Base-by-base conservation (phyloP, 1,140 invertebrate species). In the Parasteatoda tepidariorum region DNA sequence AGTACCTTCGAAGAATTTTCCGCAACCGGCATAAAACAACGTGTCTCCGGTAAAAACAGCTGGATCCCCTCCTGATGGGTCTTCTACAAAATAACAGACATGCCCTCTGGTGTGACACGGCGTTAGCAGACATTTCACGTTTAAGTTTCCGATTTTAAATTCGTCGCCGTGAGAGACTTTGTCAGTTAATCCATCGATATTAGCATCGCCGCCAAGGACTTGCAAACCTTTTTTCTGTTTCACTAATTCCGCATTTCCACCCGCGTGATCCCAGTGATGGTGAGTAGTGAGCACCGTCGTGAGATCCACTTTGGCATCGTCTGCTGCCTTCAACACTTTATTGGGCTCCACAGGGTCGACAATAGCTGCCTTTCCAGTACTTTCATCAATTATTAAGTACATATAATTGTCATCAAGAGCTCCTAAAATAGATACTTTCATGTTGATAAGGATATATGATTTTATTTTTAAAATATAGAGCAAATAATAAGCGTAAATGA, bases 1-100 rank as follows among this genome's bases (percentile, higher is more conserved):
- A 24, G 93, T 97, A n/a, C 98, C 98, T 92, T 99, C 98, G 89
- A 99, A 99, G 90, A 99, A 99, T 88, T 94, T 92, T 0, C 98
- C 98, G 91, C 98, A 99, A 5, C 98, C 98, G 75, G 92, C 97
- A 83, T 96, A 90, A 88, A 99, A 99, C n/a, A 99, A 90, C 0
- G 98, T 99, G 88, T 99, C 98, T 79, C 98, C 84, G 86, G 97
- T 99, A 88, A 99, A 99, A 11, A 99, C 96, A 64, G 92, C 93
- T 57, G 92, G 91, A 86, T 66, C 61, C 0, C 54, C 66, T 33
- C 85, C 62, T 79, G 91, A 90, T 2, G 88, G 87, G 55, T 91
- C 86, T n/a, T 92, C 92, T 13, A 97, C 90, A 88, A 92, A 94
- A 87, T 97, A 98, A 88, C 96, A 99, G 86, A 99, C 95, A 87